phyloP scores from a whole-genome alignment of 2,888 invertebrate species.

The Erebia epiphron region DNA sequence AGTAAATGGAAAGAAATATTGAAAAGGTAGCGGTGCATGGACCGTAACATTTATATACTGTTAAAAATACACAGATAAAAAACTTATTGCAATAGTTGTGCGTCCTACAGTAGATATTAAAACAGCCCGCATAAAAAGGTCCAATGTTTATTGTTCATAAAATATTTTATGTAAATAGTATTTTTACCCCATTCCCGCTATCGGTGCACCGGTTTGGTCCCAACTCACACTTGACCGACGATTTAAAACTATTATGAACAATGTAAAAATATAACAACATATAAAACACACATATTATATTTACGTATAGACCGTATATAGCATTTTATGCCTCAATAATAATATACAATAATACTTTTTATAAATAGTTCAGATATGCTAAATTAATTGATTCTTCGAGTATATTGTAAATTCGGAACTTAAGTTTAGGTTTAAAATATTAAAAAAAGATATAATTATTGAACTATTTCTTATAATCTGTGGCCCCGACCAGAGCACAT shows the following conservation, averaged over 20 bases:
- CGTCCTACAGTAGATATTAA: constrained; percentile 60
- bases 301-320: constrained; percentile 70
- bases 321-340: constrained; percentile 65
- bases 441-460: constrained; percentile 23
- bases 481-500: constrained; percentile 30
- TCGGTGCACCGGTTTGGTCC: constrained; percentile 81
- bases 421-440: constrained; percentile 18
- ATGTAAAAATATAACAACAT: constrained; percentile 49
- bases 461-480: constrained; percentile 29
- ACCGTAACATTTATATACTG: constrained; percentile 44
- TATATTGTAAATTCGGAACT: constrained; percentile 33
- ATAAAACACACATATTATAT: constrained; percentile 58
- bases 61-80: constrained; percentile 45
- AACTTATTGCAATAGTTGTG: constrained; percentile 46
- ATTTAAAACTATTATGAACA: constrained; percentile 45
- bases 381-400: constrained; percentile 67
- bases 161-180: constrained; percentile 39
- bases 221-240: constrained; percentile 48
- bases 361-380: constrained; percentile 68
- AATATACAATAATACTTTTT: constrained; percentile 58
- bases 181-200: constrained; percentile 57
- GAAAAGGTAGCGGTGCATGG: constrained; percentile 48
- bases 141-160: constrained; percentile 46
- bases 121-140: constrained; percentile 55
- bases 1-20: constrained; percentile 44